Conservation (phyloP, 2,888 invertebrate species). For the Drosophila bunnanda region DNA sequence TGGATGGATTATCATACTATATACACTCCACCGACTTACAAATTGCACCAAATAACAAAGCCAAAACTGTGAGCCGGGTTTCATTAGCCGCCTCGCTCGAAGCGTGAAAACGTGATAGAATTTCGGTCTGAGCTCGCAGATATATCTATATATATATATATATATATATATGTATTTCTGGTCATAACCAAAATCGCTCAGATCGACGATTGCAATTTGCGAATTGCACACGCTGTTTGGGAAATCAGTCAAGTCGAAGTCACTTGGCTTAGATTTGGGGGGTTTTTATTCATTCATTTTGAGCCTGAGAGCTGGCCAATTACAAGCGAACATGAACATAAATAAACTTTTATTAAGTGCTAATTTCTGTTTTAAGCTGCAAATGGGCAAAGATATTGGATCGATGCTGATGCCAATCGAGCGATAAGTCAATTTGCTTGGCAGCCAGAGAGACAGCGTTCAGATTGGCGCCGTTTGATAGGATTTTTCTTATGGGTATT, state of each 20-base stretch:
- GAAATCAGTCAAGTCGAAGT: slow-evolving; percentile 54
- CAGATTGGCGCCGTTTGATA: slow-evolving; percentile 53
- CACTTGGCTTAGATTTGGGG: slow-evolving; percentile 19
- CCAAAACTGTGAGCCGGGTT: slow-evolving; percentile 58
- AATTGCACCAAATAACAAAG: slow-evolving; percentile 77
- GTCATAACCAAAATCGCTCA: slow-evolving; percentile 58
- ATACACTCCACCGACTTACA: slow-evolving; percentile 67
- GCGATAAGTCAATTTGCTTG: slow-evolving; percentile 62
- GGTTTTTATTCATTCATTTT: slow-evolving; percentile 20
- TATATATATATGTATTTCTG: neutral
- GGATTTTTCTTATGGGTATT: neutral
- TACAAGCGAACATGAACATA: slow-evolving; percentile 71
- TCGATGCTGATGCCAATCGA: slow-evolving; percentile 40
- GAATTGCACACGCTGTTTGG: slow-evolving; percentile 59
- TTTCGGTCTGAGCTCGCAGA: slow-evolving; percentile 51
- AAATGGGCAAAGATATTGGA: slow-evolving; percentile 51
- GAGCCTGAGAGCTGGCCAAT: slow-evolving; percentile 52
- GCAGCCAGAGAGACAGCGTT: slow-evolving; percentile 9
- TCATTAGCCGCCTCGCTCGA: slow-evolving; percentile 67
- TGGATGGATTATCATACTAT: slow-evolving; percentile 40
- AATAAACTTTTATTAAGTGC: slow-evolving; percentile 76
- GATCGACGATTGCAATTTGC: slow-evolving; percentile 54
- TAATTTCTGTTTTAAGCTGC: slow-evolving; percentile 69
- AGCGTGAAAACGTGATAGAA: slow-evolving; percentile 78
- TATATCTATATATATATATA: neutral